Evolutionary conservation across 2,113 vertebrate species (phyloP).

Genomic region (Aptenodytes forsteri): DNA sequence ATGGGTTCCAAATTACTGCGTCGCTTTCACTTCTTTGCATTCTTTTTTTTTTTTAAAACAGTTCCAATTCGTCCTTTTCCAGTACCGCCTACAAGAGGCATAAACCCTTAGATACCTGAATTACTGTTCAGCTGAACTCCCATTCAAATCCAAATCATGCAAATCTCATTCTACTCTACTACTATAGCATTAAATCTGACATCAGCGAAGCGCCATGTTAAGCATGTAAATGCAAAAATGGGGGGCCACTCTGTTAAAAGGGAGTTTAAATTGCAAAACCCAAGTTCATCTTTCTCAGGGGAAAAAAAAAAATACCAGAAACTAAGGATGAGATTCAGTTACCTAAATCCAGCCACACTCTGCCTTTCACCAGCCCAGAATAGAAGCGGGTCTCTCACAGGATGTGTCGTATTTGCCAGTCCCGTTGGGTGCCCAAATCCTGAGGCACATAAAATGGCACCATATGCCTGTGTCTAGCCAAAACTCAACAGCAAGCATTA

Average conservation of each 20-base stretch:
- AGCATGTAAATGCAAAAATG: background rate
- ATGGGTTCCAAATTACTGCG: constrained; percentile 54
- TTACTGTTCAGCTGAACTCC: background rate
- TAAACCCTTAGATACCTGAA: background rate
- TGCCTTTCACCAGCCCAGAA: background rate
- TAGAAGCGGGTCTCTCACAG: background rate
- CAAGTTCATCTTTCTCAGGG: background rate
- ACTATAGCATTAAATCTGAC: background rate
- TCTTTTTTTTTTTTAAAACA: background rate
- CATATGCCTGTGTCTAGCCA: background rate
- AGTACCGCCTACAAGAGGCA: background rate
- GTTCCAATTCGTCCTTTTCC: background rate
- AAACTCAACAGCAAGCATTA: background rate
- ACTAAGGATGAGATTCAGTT: background rate
- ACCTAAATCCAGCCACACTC: background rate
- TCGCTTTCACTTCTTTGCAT: background rate
- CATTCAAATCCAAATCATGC: background rate
- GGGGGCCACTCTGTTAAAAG: background rate
- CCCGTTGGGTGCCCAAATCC: background rate
- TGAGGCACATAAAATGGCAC: background rate
- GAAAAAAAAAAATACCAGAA: background rate
- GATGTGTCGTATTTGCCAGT: background rate
- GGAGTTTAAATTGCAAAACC: background rate
- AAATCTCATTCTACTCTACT: background rate
- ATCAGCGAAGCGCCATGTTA: background rate